Percentiles rank a stretch among this genome's conserved stretches.
These are phyloP conservation scores for Proales similis DNA, from an alignment of 1,140 invertebrate genomes.

Conservation along the genomic window DNA sequence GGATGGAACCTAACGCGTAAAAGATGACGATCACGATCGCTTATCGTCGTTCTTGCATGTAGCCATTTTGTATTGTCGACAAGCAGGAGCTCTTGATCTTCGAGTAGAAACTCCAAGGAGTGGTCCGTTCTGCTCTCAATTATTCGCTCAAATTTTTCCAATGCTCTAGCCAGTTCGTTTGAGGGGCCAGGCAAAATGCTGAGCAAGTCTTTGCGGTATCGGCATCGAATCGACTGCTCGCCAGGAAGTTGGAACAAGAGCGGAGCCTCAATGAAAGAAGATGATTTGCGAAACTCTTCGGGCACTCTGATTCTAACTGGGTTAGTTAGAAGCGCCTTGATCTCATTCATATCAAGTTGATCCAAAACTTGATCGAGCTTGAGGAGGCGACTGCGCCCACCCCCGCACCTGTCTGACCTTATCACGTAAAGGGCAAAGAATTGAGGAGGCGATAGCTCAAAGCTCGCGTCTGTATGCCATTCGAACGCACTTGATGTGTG, in stretches of 20 bases:
- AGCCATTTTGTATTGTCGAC: slow-evolving; percentile 25
- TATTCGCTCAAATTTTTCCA: slow-evolving; percentile 30
- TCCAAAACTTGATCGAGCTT: slow-evolving; percentile 3
- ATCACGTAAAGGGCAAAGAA: slow-evolving; percentile 18
- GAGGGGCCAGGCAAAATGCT: too few species aligned
- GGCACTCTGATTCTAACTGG: slow-evolving; percentile 19
- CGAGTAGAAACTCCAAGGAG: slow-evolving; percentile 16
- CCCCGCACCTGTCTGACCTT: background rate
- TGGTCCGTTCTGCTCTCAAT: slow-evolving; percentile 11
- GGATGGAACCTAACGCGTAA: slow-evolving; percentile 31
- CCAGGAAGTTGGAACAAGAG: too few species aligned
- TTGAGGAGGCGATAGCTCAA: background rate
- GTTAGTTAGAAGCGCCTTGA: background rate
- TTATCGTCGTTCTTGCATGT: slow-evolving; percentile 25
- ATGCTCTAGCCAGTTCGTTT: too few species aligned
- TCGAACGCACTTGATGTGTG: slow-evolving; percentile 12
- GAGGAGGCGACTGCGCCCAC: slow-evolving; percentile 2
- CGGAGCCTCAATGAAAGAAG: too few species aligned
- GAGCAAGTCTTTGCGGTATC: too few species aligned
- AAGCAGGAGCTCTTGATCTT: background rate
- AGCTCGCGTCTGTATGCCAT: slow-evolving; percentile 24
- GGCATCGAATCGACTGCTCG: too few species aligned
- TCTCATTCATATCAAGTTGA: background rate
- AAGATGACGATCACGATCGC: slow-evolving; percentile 11
- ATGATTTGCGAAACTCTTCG: slow-evolving; percentile 10